Evolutionary conservation across 2,888 invertebrate genomes (phyloP).

Genomic region (Chrysolina haemoptera): DNA sequence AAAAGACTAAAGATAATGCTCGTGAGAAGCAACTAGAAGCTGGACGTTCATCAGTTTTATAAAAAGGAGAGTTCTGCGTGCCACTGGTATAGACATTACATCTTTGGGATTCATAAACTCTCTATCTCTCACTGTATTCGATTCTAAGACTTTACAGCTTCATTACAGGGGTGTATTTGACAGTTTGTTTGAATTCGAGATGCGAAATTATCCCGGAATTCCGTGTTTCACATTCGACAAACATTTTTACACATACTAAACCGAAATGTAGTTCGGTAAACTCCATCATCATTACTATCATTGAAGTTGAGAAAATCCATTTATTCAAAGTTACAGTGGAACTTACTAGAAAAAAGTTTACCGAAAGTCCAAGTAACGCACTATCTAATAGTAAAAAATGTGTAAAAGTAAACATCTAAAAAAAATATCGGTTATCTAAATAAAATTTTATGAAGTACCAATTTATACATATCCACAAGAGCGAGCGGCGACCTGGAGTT

Average conservation of each 20-base stretch:
- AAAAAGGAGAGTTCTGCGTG: too few relatives aligned
- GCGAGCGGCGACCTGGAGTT: slow-evolving; percentile 30
- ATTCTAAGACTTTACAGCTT: too few relatives aligned
- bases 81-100: too few relatives aligned
- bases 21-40: too few relatives aligned
- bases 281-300: neutral
- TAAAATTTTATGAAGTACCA: slow-evolving; percentile 41
- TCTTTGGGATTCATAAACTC: too few relatives aligned
- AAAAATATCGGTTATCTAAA: slow-evolving; percentile 47
- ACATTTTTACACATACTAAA: neutral
- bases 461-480: slow-evolving; percentile 45
- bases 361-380: slow-evolving; percentile 8
- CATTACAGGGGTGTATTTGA: too few relatives aligned
- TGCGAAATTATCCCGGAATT: too few relatives aligned
- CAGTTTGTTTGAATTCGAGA: too few relatives aligned
- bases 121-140: too few relatives aligned
- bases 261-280: too few relatives aligned
- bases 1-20: too few relatives aligned
- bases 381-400: slow-evolving; percentile 28
- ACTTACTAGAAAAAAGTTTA: neutral
- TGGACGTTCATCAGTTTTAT: too few relatives aligned
- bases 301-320: slow-evolving; percentile 27
- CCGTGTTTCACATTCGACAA: neutral
- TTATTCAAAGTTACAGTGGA: neutral
- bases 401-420: slow-evolving; percentile 38